A percentile compares a stretch with the other conserved stretches of the same genome.
Conservation (phyloP, 2,888 invertebrate species). For the Drosophila monieri region DNA sequence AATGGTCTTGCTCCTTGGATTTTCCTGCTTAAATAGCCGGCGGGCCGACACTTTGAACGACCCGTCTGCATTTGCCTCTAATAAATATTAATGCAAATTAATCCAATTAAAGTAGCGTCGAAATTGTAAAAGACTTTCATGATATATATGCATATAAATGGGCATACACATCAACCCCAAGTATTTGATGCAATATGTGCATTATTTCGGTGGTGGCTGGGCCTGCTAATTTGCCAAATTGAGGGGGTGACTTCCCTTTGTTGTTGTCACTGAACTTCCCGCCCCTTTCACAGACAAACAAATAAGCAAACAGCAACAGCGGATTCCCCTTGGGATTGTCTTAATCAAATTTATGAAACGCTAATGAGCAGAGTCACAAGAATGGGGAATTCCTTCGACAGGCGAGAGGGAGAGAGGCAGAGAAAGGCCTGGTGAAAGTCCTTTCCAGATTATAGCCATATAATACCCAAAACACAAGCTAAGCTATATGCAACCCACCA, state of each 20-base stretch:
- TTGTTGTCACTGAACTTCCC: constrained; percentile 8
- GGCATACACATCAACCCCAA: constrained; percentile 36
- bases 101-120: constrained; percentile 75
- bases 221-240: constrained; percentile 70
- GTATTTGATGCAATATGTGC: constrained; percentile 41
- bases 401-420: not conserved
- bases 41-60: constrained; percentile 47
- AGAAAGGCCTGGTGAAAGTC: constrained; percentile 20
- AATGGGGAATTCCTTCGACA: not conserved
- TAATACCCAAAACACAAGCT: constrained; percentile 73
- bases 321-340: constrained; percentile 69
- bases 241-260: constrained; percentile 46
- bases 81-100: constrained; percentile 78
- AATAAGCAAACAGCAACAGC: constrained; percentile 41
- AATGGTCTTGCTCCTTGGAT: constrained; percentile 49
- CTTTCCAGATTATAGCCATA: constrained; percentile 58
- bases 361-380: constrained; percentile 67
- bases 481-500: constrained; percentile 32
- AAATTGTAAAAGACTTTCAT: constrained; percentile 76
- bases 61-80: constrained; percentile 68
- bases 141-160: constrained; percentile 56
- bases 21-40: constrained; percentile 68
- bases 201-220: constrained; percentile 61
- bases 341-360: constrained; percentile 77
- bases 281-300: constrained; percentile 38